Evolutionary conservation across 2,797 vertebrate genomes (phyloP).

Genomic region (Arrhamphus sclerolepis): DNA sequence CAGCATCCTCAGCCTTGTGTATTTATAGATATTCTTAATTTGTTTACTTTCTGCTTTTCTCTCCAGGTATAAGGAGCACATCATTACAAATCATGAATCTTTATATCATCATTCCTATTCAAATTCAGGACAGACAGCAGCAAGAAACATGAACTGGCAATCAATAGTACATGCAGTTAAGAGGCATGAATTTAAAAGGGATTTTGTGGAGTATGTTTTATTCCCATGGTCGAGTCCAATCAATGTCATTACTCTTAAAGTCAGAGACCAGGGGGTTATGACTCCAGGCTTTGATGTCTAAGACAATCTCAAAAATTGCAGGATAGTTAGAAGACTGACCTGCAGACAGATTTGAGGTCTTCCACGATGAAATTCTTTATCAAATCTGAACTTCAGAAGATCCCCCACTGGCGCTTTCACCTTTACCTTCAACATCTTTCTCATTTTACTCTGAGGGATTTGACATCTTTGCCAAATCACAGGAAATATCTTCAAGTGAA

Average conservation of each 20-base stretch:
- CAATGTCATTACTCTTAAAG: constrained; percentile 64
- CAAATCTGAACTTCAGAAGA: constrained; percentile 59
- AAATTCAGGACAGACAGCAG: constrained; percentile 39
- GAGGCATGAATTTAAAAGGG: constrained; percentile 52
- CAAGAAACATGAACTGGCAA: constrained; percentile 41
- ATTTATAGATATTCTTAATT: constrained; percentile 36
- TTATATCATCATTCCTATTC: constrained; percentile 25
- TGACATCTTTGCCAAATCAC: constrained; percentile 67
- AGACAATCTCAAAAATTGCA: constrained; percentile 68
- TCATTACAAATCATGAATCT: constrained; percentile 21
- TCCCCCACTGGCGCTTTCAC: constrained; percentile 39
- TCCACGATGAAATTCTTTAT: constrained; percentile 55
- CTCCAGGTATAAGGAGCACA: constrained; percentile 2
- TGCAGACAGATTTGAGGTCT: constrained; percentile 55
- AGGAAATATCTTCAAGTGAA: constrained; percentile 61
- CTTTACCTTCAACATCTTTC: constrained; percentile 61
- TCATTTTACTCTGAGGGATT: constrained; percentile 54
- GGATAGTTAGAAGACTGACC: constrained; percentile 55
- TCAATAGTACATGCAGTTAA: constrained; percentile 59
- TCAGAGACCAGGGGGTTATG: constrained; percentile 46
- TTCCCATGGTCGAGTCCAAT: constrained; percentile 61
- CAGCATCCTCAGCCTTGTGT: constrained; percentile 23
- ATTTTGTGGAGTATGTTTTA: constrained; percentile 56
- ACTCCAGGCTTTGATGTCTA: constrained; percentile 66
- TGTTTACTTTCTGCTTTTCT: constrained; percentile 13